These are phyloP conservation scores for Matsumyia berberina DNA, from an alignment of 2,888 invertebrate genomes.

Conservation along the genomic window DNA sequence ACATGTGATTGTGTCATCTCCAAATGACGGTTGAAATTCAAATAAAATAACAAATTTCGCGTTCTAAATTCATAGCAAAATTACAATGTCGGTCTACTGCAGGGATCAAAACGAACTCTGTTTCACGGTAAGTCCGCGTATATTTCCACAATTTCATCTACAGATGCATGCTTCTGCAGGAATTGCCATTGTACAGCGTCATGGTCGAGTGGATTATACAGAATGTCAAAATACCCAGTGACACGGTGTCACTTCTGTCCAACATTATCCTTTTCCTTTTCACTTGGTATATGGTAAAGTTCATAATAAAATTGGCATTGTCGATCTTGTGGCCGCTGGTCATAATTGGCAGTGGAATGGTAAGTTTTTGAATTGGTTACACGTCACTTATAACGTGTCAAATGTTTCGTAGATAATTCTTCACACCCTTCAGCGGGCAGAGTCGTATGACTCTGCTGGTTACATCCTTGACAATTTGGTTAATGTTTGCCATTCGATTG, in stretches of 20 bases:
- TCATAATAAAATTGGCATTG: slow-evolving; percentile 69
- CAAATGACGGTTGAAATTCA: too few species aligned
- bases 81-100: neutral
- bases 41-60: too few species aligned
- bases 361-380: neutral
- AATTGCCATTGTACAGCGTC: slow-evolving; percentile 73
- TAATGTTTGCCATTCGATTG: slow-evolving; percentile 9
- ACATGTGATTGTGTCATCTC: too few species aligned
- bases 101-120: neutral
- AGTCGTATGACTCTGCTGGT: neutral
- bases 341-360: slow-evolving; percentile 9
- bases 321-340: slow-evolving; percentile 42
- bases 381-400: neutral
- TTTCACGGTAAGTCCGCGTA: slow-evolving; percentile 20
- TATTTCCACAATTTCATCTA: neutral
- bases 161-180: slow-evolving; percentile 55
- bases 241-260: slow-evolving; percentile 77
- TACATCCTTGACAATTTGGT: neutral
- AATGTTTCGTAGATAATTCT: slow-evolving; percentile 24
- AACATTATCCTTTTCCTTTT: slow-evolving; percentile 78
- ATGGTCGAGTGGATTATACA: slow-evolving; percentile 79
- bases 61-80: neutral
- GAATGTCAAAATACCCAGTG: slow-evolving; percentile 77
- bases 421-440: neutral
- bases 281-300: slow-evolving; percentile 79